Evolutionary conservation across 2,888 invertebrate species (phyloP), one percentile per base, ranked within the genome.

Genomic region (Drosophila setosimentum): DNA sequence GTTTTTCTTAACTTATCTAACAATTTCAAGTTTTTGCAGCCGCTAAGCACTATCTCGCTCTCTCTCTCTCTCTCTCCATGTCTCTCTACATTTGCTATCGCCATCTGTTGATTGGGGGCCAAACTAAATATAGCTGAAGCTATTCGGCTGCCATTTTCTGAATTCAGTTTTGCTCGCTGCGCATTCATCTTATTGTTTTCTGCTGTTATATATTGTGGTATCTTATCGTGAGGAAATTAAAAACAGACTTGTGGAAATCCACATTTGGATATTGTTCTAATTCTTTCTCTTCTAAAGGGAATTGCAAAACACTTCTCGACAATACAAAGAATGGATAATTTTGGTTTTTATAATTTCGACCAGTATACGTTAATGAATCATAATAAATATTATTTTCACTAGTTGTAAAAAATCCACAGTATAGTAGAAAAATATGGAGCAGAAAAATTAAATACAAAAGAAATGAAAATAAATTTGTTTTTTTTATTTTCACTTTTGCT

Each of bases 81-180:
- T 8, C 21, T 29, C 10, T 13, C 13, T 3, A 16, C 18, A n/a
- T 16, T 27, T 16, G 18, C 54, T 64, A 75, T 74, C 82, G 84
- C 82, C 84, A 89, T 81, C 87, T 87, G 63, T 63, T 50, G 89
- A 60, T 32, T 30, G 53, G 29, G 7, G 45, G 51, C 62, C 13
- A 30, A 27, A 89, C 60, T 63, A 45, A 2, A 24, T 29, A 10
- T 29, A 57, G 42, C 11, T 13, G 5, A 40, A 62, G 40, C 11
- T 21, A 29, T 51, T 66, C 49, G 7, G 16, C 16, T 40, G 59
- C 42, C 8, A 13, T 54, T 42, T 51, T 51, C 37, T 48, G 30
- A 4, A 7, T 54, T 27, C n/a, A 35, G 27, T 29, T 61, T 27
- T 79, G 73, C 53, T 76, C n/a, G 65, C 51, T 55, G 66, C 64